Evolutionary conservation across 1,140 invertebrate species (phyloP), one percentile per base, ranked within the genome.

Genomic region (Aplysia californica): DNA sequence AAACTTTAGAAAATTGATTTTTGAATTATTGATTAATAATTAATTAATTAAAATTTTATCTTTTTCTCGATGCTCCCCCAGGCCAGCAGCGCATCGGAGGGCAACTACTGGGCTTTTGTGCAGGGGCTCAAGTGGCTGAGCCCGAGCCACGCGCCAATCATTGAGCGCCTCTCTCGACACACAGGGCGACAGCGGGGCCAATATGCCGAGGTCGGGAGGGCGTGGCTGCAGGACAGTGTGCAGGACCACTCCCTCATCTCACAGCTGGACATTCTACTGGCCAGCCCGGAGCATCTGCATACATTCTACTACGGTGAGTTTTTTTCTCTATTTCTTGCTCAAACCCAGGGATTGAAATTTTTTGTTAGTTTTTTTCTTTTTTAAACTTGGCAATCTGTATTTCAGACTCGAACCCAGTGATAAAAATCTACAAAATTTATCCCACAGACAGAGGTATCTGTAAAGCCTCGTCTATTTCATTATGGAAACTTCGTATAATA

Each of bases 171-270:
- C 1, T 50, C 18, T 38, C 23, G 26, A 1, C 31, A 6, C 18
- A 33, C 33, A 15, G 29, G 23, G 23, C 5, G 26, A 3, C 59
- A 20, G 21, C 44, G 2, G 10, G 23, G 50, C 20, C 36, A 26
- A 3, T 10, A 23, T 29, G 15, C 58, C 4, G 56, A 73, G 55
- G 21, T 31, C 21, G 58, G 55, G 2, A 21, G 58, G 44, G 56
- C 33, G 1, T 75, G 72, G 72, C 33, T 75, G 39, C 41, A 33
- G 5, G 61, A 75, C 20, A 65, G 59, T 2, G 72, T 75, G 26
- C 72, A 75, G 39, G 72, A 75, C 38, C 72, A 75, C 61, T 38
- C 72, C 2, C 35, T 75, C 4, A 55, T 75, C 36, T n/a, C 39
- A 3, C 72, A 75, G 39, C 29, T 75, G 26, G 72, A 75, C 35